Conservation (phyloP, 2,113 vertebrate species). For the Deroptyus accipitrinus region DNA sequence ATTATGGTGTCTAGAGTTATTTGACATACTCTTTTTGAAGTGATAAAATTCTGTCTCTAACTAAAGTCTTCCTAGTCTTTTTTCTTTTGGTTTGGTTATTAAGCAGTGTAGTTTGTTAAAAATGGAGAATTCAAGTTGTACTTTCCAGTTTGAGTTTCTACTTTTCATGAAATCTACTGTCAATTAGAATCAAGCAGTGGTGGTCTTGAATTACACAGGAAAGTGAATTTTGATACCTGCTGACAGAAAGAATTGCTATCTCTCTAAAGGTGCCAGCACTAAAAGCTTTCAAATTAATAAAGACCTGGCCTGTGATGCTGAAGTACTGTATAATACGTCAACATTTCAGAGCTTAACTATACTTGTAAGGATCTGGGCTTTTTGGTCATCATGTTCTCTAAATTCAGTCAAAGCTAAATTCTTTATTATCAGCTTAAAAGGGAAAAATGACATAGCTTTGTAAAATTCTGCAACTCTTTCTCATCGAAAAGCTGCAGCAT, state of each 20-base stretch:
- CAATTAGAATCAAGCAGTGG: neutral
- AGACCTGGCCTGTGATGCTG: neutral
- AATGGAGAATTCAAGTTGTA: neutral
- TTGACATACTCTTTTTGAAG: neutral
- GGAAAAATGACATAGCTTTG: neutral
- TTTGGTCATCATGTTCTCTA: neutral
- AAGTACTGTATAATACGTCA: neutral
- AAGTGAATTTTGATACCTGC: neutral
- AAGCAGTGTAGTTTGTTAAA: neutral
- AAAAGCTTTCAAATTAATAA: neutral
- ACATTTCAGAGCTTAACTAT: neutral
- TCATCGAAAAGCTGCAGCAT: neutral
- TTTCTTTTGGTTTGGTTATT: neutral
- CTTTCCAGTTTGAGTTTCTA: neutral
- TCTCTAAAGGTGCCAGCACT: neutral
- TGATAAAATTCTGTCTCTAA: neutral
- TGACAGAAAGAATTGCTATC: neutral
- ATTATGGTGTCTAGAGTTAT: neutral
- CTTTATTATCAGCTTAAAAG: neutral
- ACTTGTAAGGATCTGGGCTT: neutral
- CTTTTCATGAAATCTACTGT: neutral
- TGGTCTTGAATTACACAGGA: neutral
- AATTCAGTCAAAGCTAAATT: neutral
- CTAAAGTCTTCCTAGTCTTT: neutral
- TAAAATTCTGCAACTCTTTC: neutral